These are phyloP conservation scores for Hoplias malabaricus DNA, from an alignment of 2,113 vertebrate species.

Conservation along the genomic window DNA sequence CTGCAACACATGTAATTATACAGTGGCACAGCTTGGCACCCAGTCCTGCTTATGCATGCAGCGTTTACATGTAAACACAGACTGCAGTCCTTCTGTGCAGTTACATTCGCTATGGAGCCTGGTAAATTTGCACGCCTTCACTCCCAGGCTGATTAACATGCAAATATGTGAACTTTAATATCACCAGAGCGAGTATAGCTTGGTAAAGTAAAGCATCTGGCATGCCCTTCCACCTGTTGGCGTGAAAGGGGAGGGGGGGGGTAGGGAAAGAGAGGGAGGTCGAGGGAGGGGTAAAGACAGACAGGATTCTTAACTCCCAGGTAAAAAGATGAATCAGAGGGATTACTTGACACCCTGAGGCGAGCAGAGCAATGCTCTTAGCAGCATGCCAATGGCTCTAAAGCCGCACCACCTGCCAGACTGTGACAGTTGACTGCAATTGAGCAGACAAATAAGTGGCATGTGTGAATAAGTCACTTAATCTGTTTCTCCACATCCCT, in stretches of 20 bases:
- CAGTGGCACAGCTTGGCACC: background rate
- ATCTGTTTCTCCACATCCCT: constrained; percentile 25
- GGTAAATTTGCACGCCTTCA: background rate
- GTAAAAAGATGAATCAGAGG: constrained; percentile 61
- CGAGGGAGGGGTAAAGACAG: background rate
- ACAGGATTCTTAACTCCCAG: constrained; percentile 55
- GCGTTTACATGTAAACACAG: constrained; percentile 20
- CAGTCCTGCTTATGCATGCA: background rate
- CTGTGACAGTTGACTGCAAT: constrained; percentile 61
- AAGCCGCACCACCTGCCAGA: constrained; percentile 61
- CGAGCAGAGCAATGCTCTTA: constrained; percentile 51
- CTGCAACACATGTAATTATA: background rate
- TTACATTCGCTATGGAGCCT: background rate
- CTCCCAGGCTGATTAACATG: constrained; percentile 34
- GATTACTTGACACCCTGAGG: constrained; percentile 55
- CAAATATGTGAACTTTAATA: constrained; percentile 36
- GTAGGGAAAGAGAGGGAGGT: constrained; percentile 25
- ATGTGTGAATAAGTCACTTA: constrained; percentile 55
- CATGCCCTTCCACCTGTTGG: constrained; percentile 30
- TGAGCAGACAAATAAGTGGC: constrained; percentile 59
- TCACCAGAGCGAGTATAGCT: constrained; percentile 46
- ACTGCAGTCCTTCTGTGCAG: constrained; percentile 10
- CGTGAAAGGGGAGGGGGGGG: background rate
- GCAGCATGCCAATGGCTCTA: constrained; percentile 61
- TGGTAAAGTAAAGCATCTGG: constrained; percentile 56